Conservation (phyloP, 1,140 invertebrate species). For the Drosophila azteca region DNA sequence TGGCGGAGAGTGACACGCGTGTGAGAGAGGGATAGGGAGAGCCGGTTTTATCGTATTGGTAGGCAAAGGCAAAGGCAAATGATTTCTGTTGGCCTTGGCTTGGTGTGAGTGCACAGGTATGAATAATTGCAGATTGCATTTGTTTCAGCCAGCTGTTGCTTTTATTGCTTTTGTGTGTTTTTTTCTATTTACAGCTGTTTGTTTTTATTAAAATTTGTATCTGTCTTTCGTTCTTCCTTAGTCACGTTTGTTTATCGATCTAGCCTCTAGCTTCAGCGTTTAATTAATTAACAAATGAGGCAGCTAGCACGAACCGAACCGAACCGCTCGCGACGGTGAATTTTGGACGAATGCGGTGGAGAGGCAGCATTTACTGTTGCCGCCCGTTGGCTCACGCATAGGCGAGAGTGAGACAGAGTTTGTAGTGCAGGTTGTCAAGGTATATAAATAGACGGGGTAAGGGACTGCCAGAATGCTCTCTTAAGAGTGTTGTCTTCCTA, state of each 20-base stretch:
- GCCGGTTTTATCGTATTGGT: conserved; percentile 40
- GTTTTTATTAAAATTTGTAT: conserved; percentile 27
- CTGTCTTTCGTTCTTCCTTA: conserved; percentile 15
- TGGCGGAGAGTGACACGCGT: conserved; percentile 9
- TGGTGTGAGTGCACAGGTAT: conserved; percentile 23
- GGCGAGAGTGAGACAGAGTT: conserved; percentile 12
- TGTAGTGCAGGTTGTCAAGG: neutral
- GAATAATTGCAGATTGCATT: conserved; percentile 43
- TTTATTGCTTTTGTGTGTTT: conserved; percentile 20
- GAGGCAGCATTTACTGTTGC: neutral
- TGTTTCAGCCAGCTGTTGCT: conserved; percentile 32
- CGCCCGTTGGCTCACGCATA: conserved; percentile 4
- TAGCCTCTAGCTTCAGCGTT: conserved; percentile 2
- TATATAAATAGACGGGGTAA: neutral
- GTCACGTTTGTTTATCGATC: conserved; percentile 57
- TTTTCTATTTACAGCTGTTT: conserved; percentile 44
- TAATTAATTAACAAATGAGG: neutral
- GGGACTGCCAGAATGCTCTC: too few species aligned
- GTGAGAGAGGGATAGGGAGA: conserved; percentile 8
- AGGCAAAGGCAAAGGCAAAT: neutral
- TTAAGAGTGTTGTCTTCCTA: too few species aligned
- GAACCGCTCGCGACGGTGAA: conserved; percentile 53
- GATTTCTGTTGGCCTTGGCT: neutral
- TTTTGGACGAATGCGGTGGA: conserved; percentile 45
- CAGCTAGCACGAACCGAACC: conserved; percentile 38